phyloP scores from a whole-genome alignment of 1,140 invertebrate species.

The Brachionus calyciflorus region DNA sequence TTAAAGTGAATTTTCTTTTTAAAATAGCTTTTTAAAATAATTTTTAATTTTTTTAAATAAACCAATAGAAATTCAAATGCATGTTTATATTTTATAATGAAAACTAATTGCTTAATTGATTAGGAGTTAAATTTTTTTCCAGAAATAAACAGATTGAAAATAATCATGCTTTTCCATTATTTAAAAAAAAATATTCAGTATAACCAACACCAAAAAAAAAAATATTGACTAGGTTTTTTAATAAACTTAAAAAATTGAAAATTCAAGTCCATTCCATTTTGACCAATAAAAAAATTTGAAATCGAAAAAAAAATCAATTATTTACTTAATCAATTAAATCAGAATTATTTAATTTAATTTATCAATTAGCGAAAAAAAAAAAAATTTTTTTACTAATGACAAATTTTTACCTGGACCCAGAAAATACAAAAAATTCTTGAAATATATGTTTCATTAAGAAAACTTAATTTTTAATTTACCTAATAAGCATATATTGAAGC shows the following conservation, averaged over 20 bases:
- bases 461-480: background rate
- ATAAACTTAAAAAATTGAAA: background rate
- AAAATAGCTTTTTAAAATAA: too few species aligned
- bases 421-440: conserved; percentile 28
- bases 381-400: too few species aligned
- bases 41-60: too few species aligned
- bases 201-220: conserved; percentile 3
- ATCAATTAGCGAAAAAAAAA: conserved; percentile 3
- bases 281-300: background rate
- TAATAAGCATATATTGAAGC: conserved; percentile 15
- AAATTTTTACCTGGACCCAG: too few species aligned
- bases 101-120: conserved; percentile 36
- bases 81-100: background rate
- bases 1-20: too few species aligned
- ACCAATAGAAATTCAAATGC: background rate
- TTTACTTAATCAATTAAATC: conserved; percentile 24
- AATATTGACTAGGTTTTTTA: background rate
- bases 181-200: background rate
- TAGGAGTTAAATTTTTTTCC: background rate
- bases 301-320: background rate
- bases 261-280: background rate
- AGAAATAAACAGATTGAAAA: conserved; percentile 33
- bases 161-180: background rate
- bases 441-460: conserved; percentile 35
- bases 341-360: conserved; percentile 33